Base-by-base conservation (phyloP, 2,888 invertebrate genomes). In the Sarcophaga carnaria region DNA sequence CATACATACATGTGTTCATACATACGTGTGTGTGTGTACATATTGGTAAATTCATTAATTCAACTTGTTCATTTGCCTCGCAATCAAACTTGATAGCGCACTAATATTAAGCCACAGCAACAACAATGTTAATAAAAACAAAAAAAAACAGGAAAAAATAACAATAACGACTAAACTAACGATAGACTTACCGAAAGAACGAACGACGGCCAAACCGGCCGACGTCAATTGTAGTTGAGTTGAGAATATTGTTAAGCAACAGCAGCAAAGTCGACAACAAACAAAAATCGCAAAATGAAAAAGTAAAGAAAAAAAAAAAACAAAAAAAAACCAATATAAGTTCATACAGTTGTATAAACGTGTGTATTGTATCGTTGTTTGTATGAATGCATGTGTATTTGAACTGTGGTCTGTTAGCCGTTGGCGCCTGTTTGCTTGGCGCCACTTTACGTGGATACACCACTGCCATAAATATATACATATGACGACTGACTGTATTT, bases 351-450 rank as follows among this genome's bases (percentile, higher is more conserved):
- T 37, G 10, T 17, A 47, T 67, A 74, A 49, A 49, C 37, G 37
- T n/a, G 60, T 69, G 49, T 37, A 10, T 37, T 37, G 8, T 37
- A 37, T 37, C 37, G 37, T 37, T 10, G 37, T 62, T 11, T 60
- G 71, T 59, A 6, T 54, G 22, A 37, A 22, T 75, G 63, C 62
- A 79, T 71, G 63, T 77, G 66, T 79, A 79, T 82, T 82, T 69
- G 45, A 83, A 75, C 72, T 70, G 81, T 81, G 74, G 74, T 78
- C 78, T 78, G 80, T 86, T 70, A 81, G 80, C 76, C 77, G 88
- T 72, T 80, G 89, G 89, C 89, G 89, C 89, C 88, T 88, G 80
- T 80, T 80, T 89, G 86, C 83, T 89, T 89, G 89, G 89, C 89
- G 89, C 89, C 89, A 89, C 83, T 84, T 83, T 81, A 85, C 76